Conservation (phyloP, 2,888 invertebrate genomes). For the Melanostoma mellinum region DNA sequence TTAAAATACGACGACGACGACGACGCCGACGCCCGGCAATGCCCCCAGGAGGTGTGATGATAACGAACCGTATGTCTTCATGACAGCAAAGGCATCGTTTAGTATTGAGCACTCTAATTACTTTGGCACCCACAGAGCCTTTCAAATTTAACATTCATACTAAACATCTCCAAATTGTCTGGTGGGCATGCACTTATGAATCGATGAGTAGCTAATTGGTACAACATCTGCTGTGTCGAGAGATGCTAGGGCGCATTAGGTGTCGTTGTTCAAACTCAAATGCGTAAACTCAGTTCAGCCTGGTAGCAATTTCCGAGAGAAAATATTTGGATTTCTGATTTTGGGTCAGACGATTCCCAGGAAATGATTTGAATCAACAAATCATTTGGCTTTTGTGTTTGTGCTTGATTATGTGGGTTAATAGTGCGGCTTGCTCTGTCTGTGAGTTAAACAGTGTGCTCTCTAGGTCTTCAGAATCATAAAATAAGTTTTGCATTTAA, state of each 20-base stretch:
- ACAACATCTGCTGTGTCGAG: conserved; percentile 52
- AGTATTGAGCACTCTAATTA: conserved; percentile 52
- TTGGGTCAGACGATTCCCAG: conserved; percentile 35
- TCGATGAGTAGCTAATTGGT: conserved; percentile 70
- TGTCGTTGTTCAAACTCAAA: background rate
- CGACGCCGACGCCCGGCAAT: conserved; percentile 21
- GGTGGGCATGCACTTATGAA: conserved; percentile 59
- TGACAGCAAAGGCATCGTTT: conserved; percentile 15
- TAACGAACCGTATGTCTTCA: conserved; percentile 53
- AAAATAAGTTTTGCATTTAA: too few relatives aligned
- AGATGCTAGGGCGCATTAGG: conserved; percentile 14
- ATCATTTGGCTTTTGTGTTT: conserved; percentile 10
- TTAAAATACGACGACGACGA: conserved; percentile 13
- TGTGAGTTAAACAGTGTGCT: too few relatives aligned
- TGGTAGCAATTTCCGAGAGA: conserved; percentile 19
- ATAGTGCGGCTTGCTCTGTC: conserved; percentile 3
- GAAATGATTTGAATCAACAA: conserved; percentile 36
- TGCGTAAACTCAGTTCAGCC: background rate
- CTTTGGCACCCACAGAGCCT: conserved; percentile 38
- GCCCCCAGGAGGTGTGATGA: conserved; percentile 29
- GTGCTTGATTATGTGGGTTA: conserved; percentile 34
- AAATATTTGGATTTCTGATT: conserved; percentile 50
- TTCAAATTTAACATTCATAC: conserved; percentile 29
- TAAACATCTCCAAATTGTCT: conserved; percentile 13
- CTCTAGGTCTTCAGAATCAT: too few relatives aligned